These are phyloP conservation scores for Adineta ricciae DNA, from an alignment of 2,888 invertebrate species.

Conservation along the genomic window DNA sequence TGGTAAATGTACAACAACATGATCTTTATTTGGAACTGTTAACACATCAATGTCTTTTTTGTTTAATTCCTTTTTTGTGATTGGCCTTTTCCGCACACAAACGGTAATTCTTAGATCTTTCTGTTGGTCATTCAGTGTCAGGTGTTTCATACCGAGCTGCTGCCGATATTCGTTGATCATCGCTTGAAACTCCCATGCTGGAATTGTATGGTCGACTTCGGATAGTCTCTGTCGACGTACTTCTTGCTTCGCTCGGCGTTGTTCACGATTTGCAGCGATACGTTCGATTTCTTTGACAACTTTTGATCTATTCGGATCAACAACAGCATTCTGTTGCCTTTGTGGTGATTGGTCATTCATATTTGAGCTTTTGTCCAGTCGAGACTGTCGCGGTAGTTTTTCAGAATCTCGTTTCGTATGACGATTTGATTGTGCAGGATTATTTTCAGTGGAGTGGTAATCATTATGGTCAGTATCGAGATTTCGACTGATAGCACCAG, in stretches of 20 bases:
- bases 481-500: background rate
- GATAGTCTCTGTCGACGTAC: constrained; percentile 70
- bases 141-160: background rate
- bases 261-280: constrained; percentile 87
- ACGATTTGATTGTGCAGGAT: background rate
- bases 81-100: constrained; percentile 87
- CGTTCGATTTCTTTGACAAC: constrained; percentile 68
- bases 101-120: constrained; percentile 81
- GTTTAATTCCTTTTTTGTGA: constrained; percentile 79
- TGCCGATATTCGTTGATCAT: constrained; percentile 33
- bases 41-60: constrained; percentile 91
- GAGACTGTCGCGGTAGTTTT: background rate
- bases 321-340: background rate
- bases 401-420: background rate
- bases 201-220: constrained; percentile 30
- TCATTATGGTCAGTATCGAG: background rate
- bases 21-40: constrained; percentile 80
- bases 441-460: background rate
- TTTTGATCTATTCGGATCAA: constrained; percentile 43
- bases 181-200: constrained; percentile 32
- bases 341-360: background rate
- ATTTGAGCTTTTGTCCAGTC: background rate
- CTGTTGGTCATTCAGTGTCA: constrained; percentile 24
- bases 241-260: constrained; percentile 77
- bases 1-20: constrained; percentile 53